Evolutionary conservation across 2,113 vertebrate genomes (phyloP), one percentile per base, ranked within the genome.

Genomic region (Equus quagga): DNA sequence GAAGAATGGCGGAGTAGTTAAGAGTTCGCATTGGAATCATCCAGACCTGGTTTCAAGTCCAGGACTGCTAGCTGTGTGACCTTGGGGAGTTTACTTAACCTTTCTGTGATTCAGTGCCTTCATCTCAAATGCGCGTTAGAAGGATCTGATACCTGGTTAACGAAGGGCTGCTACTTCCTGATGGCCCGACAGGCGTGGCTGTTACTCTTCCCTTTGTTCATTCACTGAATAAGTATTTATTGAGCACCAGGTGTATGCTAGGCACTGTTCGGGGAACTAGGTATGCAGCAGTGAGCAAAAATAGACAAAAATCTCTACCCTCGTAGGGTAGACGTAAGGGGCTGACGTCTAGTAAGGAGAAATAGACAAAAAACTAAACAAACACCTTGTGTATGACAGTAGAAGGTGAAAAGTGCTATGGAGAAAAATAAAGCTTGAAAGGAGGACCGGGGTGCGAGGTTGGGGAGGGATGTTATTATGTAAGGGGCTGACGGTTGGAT

Each of bases 71-170:
- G 12, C 79, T 94, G 1, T 76, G 70, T 80, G 12, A 31, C 70
- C 89, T 62, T 44, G 49, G 18, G n/a, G 28, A 60, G 60, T 51
- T 54, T 14, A 21, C 12, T 15, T 64, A 54, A 36, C 15, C 65
- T 76, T 97, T 65, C 65, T 98, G 72, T 94, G 31, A 3, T 21
- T 83, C 10, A 44, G 6, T 64, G 78, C 14, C n/a, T 89, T 92
- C 36, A 6, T n/a, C 24, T 64, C 87, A 79, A 17, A 72, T 0
- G 18, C 84, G 5, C 1, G 0, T 90, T 97, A 84, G 2, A 44
- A 58, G 62, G 79, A 64, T 51, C 5, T 0, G 56, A 41, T 24
- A 28, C 64, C 49, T 54, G 33, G 23, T 44, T 89, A 41, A 56
- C 18, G 28, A 41, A 62, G 19, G 14, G 75, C 60, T 84, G 56